Conservation (phyloP, 35 echinoderm and acorn worm species). For the Heliocidaris tuberculata region DNA sequence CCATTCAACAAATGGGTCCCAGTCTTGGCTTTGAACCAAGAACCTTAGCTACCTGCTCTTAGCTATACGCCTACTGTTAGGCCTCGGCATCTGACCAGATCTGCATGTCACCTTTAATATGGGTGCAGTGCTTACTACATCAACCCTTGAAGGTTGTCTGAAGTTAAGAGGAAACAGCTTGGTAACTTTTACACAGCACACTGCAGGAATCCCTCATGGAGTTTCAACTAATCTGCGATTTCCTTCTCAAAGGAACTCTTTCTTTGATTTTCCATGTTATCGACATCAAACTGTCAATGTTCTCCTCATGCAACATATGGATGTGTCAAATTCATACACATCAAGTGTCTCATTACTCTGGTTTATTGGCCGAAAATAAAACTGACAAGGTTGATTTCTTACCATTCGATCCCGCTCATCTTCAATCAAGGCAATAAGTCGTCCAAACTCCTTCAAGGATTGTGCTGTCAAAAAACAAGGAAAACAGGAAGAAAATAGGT, state of each 20-base stretch:
- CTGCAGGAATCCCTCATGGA: background rate
- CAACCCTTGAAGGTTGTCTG: background rate
- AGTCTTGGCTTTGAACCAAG: background rate
- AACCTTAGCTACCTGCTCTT: background rate
- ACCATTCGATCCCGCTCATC: constrained; percentile 99
- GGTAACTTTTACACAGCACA: background rate
- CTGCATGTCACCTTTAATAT: background rate
- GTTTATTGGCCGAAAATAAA: background rate
- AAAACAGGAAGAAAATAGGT: background rate
- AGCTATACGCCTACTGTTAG: background rate
- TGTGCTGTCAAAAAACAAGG: constrained; percentile 69
- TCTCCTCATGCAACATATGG: background rate
- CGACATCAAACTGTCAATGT: background rate
- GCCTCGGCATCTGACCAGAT: background rate
- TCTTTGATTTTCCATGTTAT: background rate
- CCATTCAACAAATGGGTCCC: background rate
- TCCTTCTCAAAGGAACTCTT: background rate
- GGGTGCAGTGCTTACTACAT: background rate
- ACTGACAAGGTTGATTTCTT: constrained; percentile 44
- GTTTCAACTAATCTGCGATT: constrained; percentile 4
- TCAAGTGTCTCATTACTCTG: background rate
- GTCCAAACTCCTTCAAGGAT: constrained; percentile 97
- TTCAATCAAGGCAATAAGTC: constrained; percentile 91
- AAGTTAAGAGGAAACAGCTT: background rate
- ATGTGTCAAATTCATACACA: background rate